These are phyloP conservation scores for Murina feae DNA, from an alignment of 2,113 vertebrate species.

Conservation along the genomic window DNA sequence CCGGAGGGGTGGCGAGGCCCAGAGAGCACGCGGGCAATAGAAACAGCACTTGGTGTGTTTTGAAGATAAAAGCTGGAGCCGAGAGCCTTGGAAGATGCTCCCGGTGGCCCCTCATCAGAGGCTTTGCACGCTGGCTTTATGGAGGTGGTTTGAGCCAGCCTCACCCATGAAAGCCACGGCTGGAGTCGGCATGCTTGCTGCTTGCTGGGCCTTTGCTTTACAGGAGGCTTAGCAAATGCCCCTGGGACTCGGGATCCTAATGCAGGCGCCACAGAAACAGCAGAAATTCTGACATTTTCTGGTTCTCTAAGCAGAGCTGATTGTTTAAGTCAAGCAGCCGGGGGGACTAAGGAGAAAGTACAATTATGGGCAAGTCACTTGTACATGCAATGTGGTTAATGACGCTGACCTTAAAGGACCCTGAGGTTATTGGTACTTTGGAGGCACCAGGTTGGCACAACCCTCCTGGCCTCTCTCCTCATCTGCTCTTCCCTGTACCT, in stretches of 20 bases:
- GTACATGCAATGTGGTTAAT: background rate
- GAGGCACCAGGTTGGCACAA: background rate
- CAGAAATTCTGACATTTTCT: background rate
- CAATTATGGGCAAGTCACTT: background rate
- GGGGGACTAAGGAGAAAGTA: background rate
- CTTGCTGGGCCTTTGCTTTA: background rate
- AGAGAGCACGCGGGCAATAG: background rate
- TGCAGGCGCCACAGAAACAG: background rate
- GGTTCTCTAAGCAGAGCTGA: background rate
- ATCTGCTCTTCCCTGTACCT: background rate
- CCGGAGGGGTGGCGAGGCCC: rapidly evolving
- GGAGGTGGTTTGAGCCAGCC: background rate
- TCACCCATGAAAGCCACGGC: background rate
- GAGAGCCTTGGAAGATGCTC: background rate
- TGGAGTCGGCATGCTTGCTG: background rate
- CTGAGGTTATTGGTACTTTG: background rate
- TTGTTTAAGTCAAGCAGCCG: background rate
- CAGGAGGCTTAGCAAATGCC: background rate
- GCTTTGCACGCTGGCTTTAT: background rate
- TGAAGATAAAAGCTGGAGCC: background rate
- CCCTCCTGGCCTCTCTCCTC: background rate
- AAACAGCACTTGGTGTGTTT: background rate
- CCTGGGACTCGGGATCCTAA: background rate
- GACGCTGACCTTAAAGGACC: background rate
- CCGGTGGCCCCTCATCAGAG: background rate